These are phyloP conservation scores for Centropyge bicolor DNA, from an alignment of 2,797 vertebrate genomes.

Conservation along the genomic window DNA sequence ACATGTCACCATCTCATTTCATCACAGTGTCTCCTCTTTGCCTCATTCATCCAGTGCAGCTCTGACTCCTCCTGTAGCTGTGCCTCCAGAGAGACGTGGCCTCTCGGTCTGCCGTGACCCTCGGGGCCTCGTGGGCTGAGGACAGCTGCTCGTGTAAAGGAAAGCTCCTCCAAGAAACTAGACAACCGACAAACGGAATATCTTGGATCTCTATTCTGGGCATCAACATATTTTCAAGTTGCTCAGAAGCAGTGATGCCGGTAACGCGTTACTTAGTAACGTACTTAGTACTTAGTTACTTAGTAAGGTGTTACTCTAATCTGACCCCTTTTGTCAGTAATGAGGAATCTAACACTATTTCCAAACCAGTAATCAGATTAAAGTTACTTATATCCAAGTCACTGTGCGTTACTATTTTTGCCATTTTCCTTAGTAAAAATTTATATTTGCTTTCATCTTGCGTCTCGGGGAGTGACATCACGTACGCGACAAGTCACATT, in stretches of 20 bases:
- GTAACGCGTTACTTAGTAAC: too few relatives aligned
- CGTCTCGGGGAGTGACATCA: too few relatives aligned
- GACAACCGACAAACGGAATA: not conserved
- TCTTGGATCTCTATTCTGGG: not conserved
- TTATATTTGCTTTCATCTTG: too few relatives aligned
- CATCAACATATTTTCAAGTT: not conserved
- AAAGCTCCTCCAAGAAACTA: not conserved
- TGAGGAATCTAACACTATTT: too few relatives aligned
- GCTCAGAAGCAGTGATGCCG: slow-evolving; percentile 10
- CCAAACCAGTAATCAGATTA: too few relatives aligned
- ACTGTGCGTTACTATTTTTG: too few relatives aligned
- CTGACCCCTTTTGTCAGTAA: too few relatives aligned
- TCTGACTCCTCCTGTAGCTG: slow-evolving; percentile 12
- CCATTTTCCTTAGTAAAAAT: too few relatives aligned
- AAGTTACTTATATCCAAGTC: too few relatives aligned
- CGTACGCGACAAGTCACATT: too few relatives aligned
- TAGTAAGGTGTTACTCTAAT: too few relatives aligned
- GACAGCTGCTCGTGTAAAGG: slow-evolving; percentile 21
- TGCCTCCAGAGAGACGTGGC: slow-evolving; percentile 11
- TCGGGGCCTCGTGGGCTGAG: slow-evolving; percentile 16
- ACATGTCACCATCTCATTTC: slow-evolving; percentile 18
- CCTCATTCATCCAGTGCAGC: slow-evolving; percentile 7
- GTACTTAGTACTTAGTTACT: too few relatives aligned
- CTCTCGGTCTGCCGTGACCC: slow-evolving; percentile 24
- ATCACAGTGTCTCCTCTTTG: slow-evolving; percentile 9